Percentiles rank a stretch among this genome's conserved stretches.
These are phyloP conservation scores for Brachypalpus laphriformis DNA, from an alignment of 2,888 invertebrate genomes.

Conservation along the genomic window DNA sequence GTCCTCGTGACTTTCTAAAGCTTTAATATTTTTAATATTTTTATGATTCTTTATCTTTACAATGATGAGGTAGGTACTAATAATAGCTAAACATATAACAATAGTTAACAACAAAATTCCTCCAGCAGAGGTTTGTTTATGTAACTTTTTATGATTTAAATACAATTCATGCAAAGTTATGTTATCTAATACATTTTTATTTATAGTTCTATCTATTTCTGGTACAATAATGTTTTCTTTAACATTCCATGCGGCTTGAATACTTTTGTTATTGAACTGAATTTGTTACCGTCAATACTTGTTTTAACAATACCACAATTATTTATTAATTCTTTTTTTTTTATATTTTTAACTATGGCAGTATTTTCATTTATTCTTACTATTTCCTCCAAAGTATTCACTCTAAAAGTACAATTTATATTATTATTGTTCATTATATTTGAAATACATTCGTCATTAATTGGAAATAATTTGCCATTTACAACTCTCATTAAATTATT, in stretches of 20 bases:
- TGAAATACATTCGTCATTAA: too few relatives aligned
- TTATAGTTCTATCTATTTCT: too few relatives aligned
- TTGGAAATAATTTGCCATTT: too few relatives aligned
- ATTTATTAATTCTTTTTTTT: slow-evolving; percentile 2
- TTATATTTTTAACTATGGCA: neutral
- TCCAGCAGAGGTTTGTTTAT: too few relatives aligned
- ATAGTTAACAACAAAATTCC: neutral
- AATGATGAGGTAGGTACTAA: slow-evolving; percentile 1
- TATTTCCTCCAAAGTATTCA: slow-evolving; percentile 1
- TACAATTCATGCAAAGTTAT: slow-evolving; percentile 4
- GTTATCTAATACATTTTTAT: slow-evolving; percentile 8
- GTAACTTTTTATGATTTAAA: slow-evolving; percentile 3
- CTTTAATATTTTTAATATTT: neutral
- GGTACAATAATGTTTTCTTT: neutral
- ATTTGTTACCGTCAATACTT: neutral
- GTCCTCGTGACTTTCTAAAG: too few relatives aligned
- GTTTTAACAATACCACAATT: too few relatives aligned
- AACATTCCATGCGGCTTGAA: neutral
- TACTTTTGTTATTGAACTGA: neutral
- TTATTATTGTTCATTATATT: too few relatives aligned
- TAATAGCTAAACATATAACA: neutral
- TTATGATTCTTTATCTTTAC: slow-evolving; percentile 3
- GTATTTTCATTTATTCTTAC: slow-evolving; percentile 8
- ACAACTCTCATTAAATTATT: neutral
- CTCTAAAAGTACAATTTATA: neutral